These are phyloP conservation scores for Borostomias antarcticus DNA, from an alignment of 2,797 vertebrate genomes.

Conservation along the genomic window DNA sequence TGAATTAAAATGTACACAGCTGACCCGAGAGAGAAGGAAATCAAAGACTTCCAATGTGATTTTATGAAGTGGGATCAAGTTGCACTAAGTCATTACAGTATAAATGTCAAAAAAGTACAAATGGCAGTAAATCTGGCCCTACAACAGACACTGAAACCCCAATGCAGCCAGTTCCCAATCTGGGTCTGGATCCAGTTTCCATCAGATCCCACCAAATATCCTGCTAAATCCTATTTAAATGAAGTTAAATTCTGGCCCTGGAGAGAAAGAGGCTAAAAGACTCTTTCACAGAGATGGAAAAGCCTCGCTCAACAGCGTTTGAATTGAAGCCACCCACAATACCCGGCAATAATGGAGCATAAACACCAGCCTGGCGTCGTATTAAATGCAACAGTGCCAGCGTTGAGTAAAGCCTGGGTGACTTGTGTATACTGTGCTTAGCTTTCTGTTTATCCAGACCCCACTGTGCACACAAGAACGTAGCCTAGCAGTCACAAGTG, in stretches of 20 bases:
- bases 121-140: neutral
- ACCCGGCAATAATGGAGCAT: constrained; percentile 35
- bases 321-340: constrained; percentile 35
- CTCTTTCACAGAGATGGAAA: constrained; percentile 26
- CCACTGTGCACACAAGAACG: constrained; percentile 3
- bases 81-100: neutral
- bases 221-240: constrained; percentile 21
- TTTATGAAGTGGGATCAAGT: neutral
- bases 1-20: neutral
- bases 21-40: neutral
- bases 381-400: constrained; percentile 18
- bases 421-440: constrained; percentile 21
- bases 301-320: constrained; percentile 15
- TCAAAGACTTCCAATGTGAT: neutral
- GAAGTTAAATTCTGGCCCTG: neutral
- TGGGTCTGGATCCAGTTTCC: neutral
- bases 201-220: constrained; percentile 17
- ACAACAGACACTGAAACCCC: neutral
- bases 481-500: constrained; percentile 3
- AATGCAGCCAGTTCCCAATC: neutral
- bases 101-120: neutral
- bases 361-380: constrained; percentile 24
- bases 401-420: neutral
- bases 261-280: constrained; percentile 20
- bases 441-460: constrained; percentile 28